phyloP scores from a whole-genome alignment of 2,888 invertebrate genomes.

The Drosophila mimetica region DNA sequence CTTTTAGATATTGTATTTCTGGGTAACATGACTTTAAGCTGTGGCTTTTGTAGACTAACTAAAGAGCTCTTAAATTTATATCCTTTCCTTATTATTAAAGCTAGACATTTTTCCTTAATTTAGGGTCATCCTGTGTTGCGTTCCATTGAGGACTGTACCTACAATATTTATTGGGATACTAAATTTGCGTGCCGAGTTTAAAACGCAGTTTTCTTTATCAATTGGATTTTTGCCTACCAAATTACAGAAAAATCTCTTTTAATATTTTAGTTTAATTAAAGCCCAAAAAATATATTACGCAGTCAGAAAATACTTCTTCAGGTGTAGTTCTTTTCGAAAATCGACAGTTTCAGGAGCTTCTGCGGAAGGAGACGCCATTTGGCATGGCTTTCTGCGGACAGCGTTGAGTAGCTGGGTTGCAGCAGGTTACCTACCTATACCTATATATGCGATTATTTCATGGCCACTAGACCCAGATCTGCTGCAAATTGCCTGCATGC shows the following conservation, averaged over 20 bases:
- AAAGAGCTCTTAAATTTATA: no score
- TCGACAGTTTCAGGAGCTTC: not conserved
- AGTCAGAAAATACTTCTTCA: not conserved
- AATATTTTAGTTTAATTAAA: no score
- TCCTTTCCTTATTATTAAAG: not conserved
- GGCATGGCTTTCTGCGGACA: conserved; percentile 17
- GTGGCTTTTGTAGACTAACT: no score
- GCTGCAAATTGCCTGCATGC: conserved; percentile 29
- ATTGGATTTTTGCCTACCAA: no score
- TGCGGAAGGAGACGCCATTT: conserved; percentile 5
- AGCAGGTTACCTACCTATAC: conserved; percentile 1
- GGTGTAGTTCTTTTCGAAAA: not conserved
- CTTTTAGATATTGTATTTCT: no score
- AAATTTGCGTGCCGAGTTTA: not conserved
- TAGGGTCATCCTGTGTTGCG: conserved; percentile 1
- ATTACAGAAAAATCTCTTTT: no score
- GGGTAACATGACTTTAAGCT: no score
- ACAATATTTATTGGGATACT: not conserved
- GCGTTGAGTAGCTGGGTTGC: conserved; percentile 19
- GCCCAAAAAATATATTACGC: not conserved
- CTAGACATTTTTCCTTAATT: not conserved
- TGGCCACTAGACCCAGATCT: conserved; percentile 7
- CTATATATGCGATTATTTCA: conserved; percentile 27
- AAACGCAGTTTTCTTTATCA: no score
- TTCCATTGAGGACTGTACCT: not conserved